A percentile compares a stretch with the other conserved stretches of the same genome.
phyloP scores from a whole-genome alignment of 2,888 invertebrate genomes.

The Drosophila ustulata region DNA sequence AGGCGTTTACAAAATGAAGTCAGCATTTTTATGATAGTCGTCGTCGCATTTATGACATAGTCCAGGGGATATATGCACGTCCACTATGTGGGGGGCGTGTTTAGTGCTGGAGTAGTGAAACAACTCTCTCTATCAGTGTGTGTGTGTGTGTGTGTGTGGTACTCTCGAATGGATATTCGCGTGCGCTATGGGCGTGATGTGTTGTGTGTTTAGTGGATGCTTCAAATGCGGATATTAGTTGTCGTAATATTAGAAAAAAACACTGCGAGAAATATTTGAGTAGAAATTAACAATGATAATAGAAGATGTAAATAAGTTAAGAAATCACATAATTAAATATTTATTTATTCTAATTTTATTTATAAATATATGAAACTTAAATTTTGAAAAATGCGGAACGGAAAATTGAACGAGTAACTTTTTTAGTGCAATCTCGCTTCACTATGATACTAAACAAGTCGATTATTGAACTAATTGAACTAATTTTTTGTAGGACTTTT shows the following conservation, averaged over 20 bases:
- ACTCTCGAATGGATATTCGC: slow-evolving; percentile 11
- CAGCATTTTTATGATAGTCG: slow-evolving; percentile 72
- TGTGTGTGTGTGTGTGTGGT: slow-evolving; percentile 12
- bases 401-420: no score
- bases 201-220: slow-evolving; percentile 64
- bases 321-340: not conserved
- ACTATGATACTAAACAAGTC: no score
- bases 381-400: no score
- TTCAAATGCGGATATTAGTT: slow-evolving; percentile 67
- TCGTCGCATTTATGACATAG: slow-evolving; percentile 68
- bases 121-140: slow-evolving; percentile 6
- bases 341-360: no score
- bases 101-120: slow-evolving; percentile 18
- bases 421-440: no score
- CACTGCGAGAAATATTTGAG: slow-evolving; percentile 39
- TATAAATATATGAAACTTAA: no score
- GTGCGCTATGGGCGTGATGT: slow-evolving; percentile 49
- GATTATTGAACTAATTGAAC: no score
- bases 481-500: no score
- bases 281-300: not conserved
- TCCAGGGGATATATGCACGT: slow-evolving; percentile 53
- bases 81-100: slow-evolving; percentile 43
- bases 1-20: slow-evolving; percentile 72
- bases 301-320: not conserved
- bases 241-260: slow-evolving; percentile 51